A percentile compares a stretch with the other conserved stretches of the same genome.
These are phyloP conservation scores for Homarus gammarus DNA, from an alignment of 2,888 invertebrate genomes.

Conservation along the genomic window DNA sequence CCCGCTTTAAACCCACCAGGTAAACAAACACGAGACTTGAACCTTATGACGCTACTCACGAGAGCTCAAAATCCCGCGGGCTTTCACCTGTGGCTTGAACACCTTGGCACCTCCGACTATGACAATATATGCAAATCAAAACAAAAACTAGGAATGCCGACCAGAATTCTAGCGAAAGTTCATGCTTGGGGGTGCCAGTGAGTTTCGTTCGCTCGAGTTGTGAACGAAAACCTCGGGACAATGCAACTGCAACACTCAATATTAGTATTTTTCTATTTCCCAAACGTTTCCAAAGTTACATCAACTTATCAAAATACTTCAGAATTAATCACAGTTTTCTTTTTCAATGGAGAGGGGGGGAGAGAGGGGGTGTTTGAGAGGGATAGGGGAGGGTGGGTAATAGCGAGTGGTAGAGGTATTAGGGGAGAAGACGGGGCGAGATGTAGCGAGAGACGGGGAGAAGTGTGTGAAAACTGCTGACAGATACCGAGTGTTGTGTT, in stretches of 20 bases:
- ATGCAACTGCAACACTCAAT: not conserved
- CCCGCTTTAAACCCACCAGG: not conserved
- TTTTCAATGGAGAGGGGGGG: not conserved
- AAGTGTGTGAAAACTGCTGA: not conserved
- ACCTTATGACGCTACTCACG: constrained; percentile 5
- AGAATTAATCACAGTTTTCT: not conserved
- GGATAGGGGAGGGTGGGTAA: not conserved
- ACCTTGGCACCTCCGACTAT: constrained; percentile 33
- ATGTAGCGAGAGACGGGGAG: not conserved
- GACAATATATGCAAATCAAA: constrained; percentile 72
- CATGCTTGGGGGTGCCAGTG: constrained; percentile 42
- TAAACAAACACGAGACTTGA: constrained; percentile 41
- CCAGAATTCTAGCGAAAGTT: constrained; percentile 67
- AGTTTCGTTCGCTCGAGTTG: constrained; percentile 39
- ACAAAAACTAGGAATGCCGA: constrained; percentile 70
- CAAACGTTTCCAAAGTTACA: not conserved
- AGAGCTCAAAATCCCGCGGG: not conserved
- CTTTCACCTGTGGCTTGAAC: constrained; percentile 18
- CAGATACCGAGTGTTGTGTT: not conserved
- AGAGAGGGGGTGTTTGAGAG: not conserved
- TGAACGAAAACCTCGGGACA: not conserved
- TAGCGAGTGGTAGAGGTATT: not conserved
- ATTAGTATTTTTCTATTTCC: not conserved
- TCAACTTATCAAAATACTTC: not conserved
- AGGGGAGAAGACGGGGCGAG: not conserved